Evolutionary conservation across 1,140 invertebrate species (phyloP).

Genomic region (Helicoverpa armigera): DNA sequence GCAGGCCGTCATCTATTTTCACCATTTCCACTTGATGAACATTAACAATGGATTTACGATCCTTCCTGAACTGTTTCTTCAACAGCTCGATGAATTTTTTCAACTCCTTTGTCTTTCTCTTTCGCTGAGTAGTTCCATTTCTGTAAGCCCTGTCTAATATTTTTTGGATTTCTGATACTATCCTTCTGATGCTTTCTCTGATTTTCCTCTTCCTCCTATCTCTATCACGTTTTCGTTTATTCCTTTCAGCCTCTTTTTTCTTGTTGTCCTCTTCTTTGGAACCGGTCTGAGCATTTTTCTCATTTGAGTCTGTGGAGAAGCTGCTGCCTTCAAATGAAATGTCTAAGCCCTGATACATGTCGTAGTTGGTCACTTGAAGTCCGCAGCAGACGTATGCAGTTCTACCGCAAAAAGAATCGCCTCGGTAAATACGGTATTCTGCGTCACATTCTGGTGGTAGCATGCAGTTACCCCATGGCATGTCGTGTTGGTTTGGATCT

Average conservation of each 20-base stretch:
- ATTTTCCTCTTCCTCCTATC: slow-evolving; percentile 71
- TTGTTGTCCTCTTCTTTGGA: slow-evolving; percentile 54
- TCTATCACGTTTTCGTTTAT: slow-evolving; percentile 57
- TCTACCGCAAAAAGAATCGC: slow-evolving; percentile 74
- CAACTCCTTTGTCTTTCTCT: slow-evolving; percentile 71
- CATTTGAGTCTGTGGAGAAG: slow-evolving; percentile 63
- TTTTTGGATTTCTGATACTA: slow-evolving; percentile 71
- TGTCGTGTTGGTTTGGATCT: slow-evolving; percentile 78
- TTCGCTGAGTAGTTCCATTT: slow-evolving; percentile 68
- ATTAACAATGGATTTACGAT: slow-evolving; percentile 67
- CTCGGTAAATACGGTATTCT: slow-evolving; percentile 75
- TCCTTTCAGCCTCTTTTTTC: slow-evolving; percentile 10
- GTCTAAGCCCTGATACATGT: slow-evolving; percentile 75
- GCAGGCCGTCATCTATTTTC: slow-evolving; percentile 64
- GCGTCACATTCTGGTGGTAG: slow-evolving; percentile 73
- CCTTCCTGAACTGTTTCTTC: slow-evolving; percentile 74
- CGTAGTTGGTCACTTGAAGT: slow-evolving; percentile 68
- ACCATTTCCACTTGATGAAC: slow-evolving; percentile 69
- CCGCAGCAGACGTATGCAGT: slow-evolving; percentile 75
- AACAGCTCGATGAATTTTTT: slow-evolving; percentile 74
- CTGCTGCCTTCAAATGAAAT: slow-evolving; percentile 71
- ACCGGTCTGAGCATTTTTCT: slow-evolving; percentile 42
- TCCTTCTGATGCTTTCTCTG: slow-evolving; percentile 68
- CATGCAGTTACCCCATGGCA: slow-evolving; percentile 78
- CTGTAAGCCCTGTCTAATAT: slow-evolving; percentile 70